Evolutionary conservation across 2,888 invertebrate genomes (phyloP).

Genomic region (Ametastegia equiseti): DNA sequence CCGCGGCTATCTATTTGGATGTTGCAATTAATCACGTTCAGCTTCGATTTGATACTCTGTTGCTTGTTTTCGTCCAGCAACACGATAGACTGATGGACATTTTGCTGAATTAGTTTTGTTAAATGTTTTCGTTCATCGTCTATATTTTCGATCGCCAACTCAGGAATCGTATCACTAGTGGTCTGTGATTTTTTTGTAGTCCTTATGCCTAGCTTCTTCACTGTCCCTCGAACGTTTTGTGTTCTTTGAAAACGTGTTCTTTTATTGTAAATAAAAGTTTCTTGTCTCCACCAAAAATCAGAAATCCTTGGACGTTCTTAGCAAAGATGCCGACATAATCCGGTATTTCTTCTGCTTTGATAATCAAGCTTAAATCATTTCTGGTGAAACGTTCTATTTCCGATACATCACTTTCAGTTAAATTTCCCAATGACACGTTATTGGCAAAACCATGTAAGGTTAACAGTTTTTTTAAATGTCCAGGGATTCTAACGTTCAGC

Average conservation of each 20-base stretch:
- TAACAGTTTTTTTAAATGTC: slow-evolving; percentile 13
- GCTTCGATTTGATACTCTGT: neutral
- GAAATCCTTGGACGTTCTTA: neutral
- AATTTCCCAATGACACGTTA: slow-evolving; percentile 27
- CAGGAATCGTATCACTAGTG: neutral
- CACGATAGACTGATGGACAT: neutral
- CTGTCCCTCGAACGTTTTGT: neutral
- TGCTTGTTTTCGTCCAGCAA: neutral
- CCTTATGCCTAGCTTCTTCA: neutral
- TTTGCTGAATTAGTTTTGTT: neutral
- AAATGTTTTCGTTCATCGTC: slow-evolving; percentile 11
- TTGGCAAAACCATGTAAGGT: neutral
- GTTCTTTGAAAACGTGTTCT: slow-evolving; percentile 14
- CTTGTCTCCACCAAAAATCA: slow-evolving; percentile 33
- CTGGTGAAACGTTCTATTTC: slow-evolving; percentile 19
- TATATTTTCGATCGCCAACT: slow-evolving; percentile 17
- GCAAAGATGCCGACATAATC: slow-evolving; percentile 23
- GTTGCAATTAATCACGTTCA: neutral
- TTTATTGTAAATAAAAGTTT: slow-evolving; percentile 14
- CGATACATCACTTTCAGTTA: neutral
- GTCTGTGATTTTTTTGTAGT: neutral
- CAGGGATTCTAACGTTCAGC: neutral
- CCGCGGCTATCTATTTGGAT: neutral
- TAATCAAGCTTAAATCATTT: neutral
- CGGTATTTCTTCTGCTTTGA: neutral